Evolutionary conservation across 1,140 invertebrate species (phyloP).

Genomic region (Pantala flavescens): DNA sequence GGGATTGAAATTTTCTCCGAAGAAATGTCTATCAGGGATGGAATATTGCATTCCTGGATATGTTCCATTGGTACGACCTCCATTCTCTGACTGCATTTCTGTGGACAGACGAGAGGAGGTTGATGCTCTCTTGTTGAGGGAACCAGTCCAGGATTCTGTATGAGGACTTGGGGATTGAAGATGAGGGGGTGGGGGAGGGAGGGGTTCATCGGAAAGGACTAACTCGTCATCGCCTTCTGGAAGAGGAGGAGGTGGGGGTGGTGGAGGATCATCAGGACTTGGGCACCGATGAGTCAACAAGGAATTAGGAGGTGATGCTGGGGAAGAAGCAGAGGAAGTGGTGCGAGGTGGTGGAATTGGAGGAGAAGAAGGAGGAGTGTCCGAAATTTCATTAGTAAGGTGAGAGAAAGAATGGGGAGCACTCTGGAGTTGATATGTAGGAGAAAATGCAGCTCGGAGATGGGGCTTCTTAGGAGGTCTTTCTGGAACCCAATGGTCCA

Average conservation of each 20-base stretch:
- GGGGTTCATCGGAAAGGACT: conserved; percentile 52
- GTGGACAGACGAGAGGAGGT: not conserved
- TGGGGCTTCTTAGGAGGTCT: conserved; percentile 63
- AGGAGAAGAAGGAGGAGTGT: conserved; percentile 58
- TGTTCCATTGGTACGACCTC: not conserved
- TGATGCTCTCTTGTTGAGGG: not conserved
- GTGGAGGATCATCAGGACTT: conserved; percentile 60
- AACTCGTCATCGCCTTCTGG: conserved; percentile 41
- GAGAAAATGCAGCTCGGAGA: conserved; percentile 37
- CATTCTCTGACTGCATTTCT: not conserved
- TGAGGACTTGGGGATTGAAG: conserved; percentile 22
- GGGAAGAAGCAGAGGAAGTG: conserved; percentile 23
- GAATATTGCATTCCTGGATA: not conserved
- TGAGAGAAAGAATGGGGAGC: not conserved
- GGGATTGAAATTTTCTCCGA: not conserved
- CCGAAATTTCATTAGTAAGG: conserved; percentile 33
- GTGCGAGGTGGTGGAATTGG: conserved; percentile 25
- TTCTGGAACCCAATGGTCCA: conserved; percentile 62
- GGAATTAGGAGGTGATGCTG: conserved; percentile 33
- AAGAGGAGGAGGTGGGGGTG: conserved; percentile 48
- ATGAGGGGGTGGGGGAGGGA: conserved; percentile 59
- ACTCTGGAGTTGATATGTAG: conserved; percentile 14
- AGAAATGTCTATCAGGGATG: not conserved
- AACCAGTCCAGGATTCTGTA: not conserved
- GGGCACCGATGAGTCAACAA: conserved; percentile 20